Evolutionary conservation across 1,140 invertebrate genomes (phyloP).

Genomic region (Pissodes strobi): DNA sequence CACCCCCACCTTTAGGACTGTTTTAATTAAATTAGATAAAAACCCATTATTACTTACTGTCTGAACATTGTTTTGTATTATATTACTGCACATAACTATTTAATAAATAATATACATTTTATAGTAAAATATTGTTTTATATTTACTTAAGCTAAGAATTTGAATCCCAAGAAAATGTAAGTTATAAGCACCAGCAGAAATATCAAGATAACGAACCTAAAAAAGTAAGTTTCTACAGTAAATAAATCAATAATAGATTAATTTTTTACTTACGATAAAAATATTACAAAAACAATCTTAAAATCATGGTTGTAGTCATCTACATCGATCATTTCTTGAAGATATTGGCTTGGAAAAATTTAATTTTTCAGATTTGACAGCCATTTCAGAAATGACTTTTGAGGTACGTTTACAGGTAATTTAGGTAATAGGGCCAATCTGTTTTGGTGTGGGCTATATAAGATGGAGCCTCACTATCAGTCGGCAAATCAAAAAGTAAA

Average conservation of each 20-base stretch:
- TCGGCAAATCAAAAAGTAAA: too few species aligned
- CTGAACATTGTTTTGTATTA: background rate
- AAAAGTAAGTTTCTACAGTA: background rate
- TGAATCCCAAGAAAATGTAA: slow-evolving; percentile 20
- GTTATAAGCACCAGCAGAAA: background rate
- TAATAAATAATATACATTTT: slow-evolving; percentile 7
- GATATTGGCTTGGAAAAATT: too few species aligned
- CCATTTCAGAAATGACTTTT: too few species aligned
- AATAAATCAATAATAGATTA: background rate
- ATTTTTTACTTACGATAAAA: slow-evolving; percentile 28
- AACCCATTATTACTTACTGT: background rate
- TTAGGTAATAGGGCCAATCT: too few species aligned
- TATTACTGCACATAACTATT: background rate
- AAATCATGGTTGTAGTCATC: slow-evolving; percentile 29
- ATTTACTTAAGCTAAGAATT: background rate
- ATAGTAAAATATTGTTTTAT: slow-evolving; percentile 11
- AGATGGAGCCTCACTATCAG: too few species aligned
- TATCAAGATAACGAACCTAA: slow-evolving; percentile 16
- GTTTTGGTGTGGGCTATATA: too few species aligned
- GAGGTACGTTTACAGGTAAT: background rate
- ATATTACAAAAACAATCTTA: slow-evolving; percentile 20
- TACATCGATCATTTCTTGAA: slow-evolving; percentile 11
- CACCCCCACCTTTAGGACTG: slow-evolving; percentile 63
- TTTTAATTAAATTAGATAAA: slow-evolving; percentile 58
- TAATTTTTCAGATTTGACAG: too few species aligned